phyloP scores from a whole-genome alignment of 1,140 invertebrate genomes.

The Scaptomyza montana region DNA sequence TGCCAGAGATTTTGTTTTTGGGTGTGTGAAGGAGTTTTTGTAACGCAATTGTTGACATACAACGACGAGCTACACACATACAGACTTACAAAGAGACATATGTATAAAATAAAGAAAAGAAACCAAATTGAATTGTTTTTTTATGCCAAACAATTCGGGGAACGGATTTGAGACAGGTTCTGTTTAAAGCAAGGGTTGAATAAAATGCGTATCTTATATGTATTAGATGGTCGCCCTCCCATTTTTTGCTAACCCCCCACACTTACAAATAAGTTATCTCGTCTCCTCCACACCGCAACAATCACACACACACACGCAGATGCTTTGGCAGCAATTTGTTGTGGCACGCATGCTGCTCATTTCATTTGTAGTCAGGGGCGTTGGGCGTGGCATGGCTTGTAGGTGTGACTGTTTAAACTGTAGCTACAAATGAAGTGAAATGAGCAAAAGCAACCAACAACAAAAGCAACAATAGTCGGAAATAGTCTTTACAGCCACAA shows the following conservation, averaged over 20 bases:
- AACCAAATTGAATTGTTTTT: constrained; percentile 82
- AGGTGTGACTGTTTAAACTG: constrained; percentile 72
- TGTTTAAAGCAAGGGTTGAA: constrained; percentile 17
- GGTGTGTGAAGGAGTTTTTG: constrained; percentile 30
- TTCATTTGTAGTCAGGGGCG: constrained; percentile 41
- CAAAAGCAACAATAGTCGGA: constrained; percentile 11
- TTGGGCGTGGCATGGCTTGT: constrained; percentile 26
- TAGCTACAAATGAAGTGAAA: constrained; percentile 76
- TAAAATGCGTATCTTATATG: constrained; percentile 20
- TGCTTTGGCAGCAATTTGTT: constrained; percentile 64
- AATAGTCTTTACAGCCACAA: constrained; percentile 16
- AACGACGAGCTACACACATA: constrained; percentile 23
- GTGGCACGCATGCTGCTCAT: constrained; percentile 67
- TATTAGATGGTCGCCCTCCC: constrained; percentile 10
- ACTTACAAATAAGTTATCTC: background rate
- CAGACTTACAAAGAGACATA: constrained; percentile 15
- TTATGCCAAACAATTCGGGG: constrained; percentile 65
- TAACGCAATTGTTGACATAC: constrained; percentile 72
- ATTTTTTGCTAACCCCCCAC: constrained; percentile 8
- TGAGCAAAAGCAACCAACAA: constrained; percentile 22
- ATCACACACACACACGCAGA: constrained; percentile 1
- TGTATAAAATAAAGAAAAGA: constrained; percentile 5
- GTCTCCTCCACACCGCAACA: background rate
- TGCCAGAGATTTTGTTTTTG: constrained; percentile 45
- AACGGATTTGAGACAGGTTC: constrained; percentile 54